Percentiles rank a stretch among this genome's conserved stretches.
phyloP scores from a whole-genome alignment of 2,888 invertebrate genomes.

The Diarsia mendica region DNA sequence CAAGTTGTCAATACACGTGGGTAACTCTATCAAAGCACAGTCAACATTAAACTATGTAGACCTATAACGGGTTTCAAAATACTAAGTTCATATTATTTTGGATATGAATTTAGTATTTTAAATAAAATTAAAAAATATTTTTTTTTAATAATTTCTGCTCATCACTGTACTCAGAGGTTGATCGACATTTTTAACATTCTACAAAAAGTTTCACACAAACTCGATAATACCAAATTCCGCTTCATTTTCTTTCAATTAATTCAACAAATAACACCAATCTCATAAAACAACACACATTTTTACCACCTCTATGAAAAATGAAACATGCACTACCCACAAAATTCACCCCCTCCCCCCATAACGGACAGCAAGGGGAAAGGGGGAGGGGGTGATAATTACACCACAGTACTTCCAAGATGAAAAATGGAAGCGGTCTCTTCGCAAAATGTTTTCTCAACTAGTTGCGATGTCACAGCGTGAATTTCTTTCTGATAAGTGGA shows the following conservation, averaged over 20 bases:
- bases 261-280: background rate
- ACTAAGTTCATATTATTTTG: too few relatives aligned
- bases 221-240: background rate
- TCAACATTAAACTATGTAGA: too few relatives aligned
- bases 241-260: background rate
- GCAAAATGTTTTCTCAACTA: constrained; percentile 59
- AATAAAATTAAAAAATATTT: too few relatives aligned
- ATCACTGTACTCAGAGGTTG: too few relatives aligned
- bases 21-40: too few relatives aligned
- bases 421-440: constrained; percentile 56
- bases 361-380: constrained; percentile 25
- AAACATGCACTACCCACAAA: constrained; percentile 39
- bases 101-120: too few relatives aligned
- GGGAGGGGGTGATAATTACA: constrained; percentile 58
- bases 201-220: background rate
- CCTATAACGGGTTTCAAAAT: too few relatives aligned
- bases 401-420: constrained; percentile 61
- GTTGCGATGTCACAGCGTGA: constrained; percentile 27
- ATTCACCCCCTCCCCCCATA: constrained; percentile 33
- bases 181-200: too few relatives aligned
- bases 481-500: constrained; percentile 40
- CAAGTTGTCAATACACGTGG: too few relatives aligned
- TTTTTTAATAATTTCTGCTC: too few relatives aligned
- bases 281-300: background rate
- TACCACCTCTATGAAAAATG: constrained; percentile 44